These are phyloP conservation scores for Caenorhabditis sulstoni DNA, from an alignment of 2,888 invertebrate genomes.

Conservation along the genomic window DNA sequence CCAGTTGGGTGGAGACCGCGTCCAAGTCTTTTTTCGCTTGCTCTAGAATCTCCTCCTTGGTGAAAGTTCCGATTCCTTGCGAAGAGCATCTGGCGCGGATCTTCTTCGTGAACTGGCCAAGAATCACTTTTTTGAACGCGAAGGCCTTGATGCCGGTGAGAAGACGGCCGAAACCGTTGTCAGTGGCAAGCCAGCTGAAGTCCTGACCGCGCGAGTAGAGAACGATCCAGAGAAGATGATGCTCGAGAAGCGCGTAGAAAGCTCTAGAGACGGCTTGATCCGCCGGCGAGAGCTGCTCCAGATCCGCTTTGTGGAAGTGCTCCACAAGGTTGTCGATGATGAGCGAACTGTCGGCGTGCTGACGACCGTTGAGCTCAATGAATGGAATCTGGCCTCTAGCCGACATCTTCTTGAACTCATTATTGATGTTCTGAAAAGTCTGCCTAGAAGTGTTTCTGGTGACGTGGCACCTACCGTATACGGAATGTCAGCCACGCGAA, in stretches of 20 bases:
- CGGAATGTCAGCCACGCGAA: slow-evolving; percentile 91
- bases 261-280: slow-evolving; percentile 70
- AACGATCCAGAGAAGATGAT: slow-evolving; percentile 70
- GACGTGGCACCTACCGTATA: slow-evolving; percentile 87
- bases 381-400: slow-evolving; percentile 86
- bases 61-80: slow-evolving; percentile 80
- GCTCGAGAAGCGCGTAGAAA: slow-evolving; percentile 71
- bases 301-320: slow-evolving; percentile 49
- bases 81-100: slow-evolving; percentile 8
- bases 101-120: slow-evolving; percentile 46
- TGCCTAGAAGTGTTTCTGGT: background rate
- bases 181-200: slow-evolving; percentile 66
- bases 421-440: slow-evolving; percentile 73
- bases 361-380: slow-evolving; percentile 94
- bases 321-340: slow-evolving; percentile 84
- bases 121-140: slow-evolving; percentile 63
- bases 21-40: slow-evolving; percentile 80
- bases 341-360: slow-evolving; percentile 92
- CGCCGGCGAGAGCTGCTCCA: slow-evolving; percentile 55
- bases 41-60: slow-evolving; percentile 79
- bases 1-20: slow-evolving; percentile 81
- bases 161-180: slow-evolving; percentile 64
- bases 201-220: slow-evolving; percentile 68
- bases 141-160: slow-evolving; percentile 70
- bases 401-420: slow-evolving; percentile 74